Evolutionary conservation across 1,140 invertebrate species (phyloP).

Genomic region (Tribolium castaneum): DNA sequence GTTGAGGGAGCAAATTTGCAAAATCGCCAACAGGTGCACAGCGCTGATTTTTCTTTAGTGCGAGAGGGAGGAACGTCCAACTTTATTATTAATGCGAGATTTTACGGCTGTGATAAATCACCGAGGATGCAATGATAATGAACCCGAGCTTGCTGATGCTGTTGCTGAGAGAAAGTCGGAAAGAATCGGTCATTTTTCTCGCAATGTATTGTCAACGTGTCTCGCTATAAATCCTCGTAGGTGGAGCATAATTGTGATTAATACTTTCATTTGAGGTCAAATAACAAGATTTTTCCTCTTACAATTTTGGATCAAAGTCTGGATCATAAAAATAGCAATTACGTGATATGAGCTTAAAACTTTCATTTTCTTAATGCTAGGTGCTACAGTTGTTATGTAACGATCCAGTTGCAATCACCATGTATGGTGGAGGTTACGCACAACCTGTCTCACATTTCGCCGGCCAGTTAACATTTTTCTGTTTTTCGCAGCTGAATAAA

Average conservation of each 20-base stretch:
- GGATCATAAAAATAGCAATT: too few species aligned
- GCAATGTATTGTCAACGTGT: not conserved
- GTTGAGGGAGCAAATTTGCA: not conserved
- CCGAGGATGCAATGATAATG: not conserved
- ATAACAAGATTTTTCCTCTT: not conserved
- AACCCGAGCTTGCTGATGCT: not conserved
- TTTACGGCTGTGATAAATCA: slow-evolving; percentile 4
- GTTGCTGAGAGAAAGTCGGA: not conserved
- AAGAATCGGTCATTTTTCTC: not conserved
- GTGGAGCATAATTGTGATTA: not conserved
- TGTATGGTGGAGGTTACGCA: not conserved
- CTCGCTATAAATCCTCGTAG: not conserved
- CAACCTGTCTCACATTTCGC: not conserved
- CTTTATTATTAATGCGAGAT: not conserved
- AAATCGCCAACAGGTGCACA: slow-evolving; percentile 1
- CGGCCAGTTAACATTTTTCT: not conserved
- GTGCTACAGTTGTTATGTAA: not conserved
- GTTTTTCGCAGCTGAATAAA: not conserved
- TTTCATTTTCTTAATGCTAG: not conserved
- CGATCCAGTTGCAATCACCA: not conserved
- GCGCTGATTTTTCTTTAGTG: not conserved
- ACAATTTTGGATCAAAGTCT: too few species aligned
- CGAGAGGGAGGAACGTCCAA: not conserved
- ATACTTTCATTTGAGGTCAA: not conserved
- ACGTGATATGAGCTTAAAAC: not conserved